A percentile compares a stretch with the other conserved stretches of the same genome.
These are phyloP conservation scores for Chrosomus eos DNA, from an alignment of 2,797 vertebrate species.

Conservation along the genomic window DNA sequence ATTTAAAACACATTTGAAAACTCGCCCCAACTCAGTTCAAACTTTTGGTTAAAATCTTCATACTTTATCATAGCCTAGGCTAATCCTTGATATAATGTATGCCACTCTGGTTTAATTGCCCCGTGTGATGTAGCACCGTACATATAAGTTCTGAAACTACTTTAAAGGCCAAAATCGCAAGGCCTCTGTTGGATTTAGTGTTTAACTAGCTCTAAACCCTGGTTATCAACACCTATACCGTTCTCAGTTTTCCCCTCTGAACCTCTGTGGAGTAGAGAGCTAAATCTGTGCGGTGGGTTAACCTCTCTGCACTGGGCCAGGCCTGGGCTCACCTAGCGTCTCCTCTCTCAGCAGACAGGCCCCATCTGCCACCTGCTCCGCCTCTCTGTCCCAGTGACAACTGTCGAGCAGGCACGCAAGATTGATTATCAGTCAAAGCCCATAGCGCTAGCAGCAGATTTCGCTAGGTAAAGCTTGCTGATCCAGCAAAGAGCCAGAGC, in stretches of 20 bases:
- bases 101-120: neutral
- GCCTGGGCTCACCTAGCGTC: slow-evolving; percentile 64
- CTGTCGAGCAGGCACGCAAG: slow-evolving; percentile 89
- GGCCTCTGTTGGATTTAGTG: neutral
- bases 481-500: slow-evolving; percentile 89
- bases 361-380: slow-evolving; percentile 93
- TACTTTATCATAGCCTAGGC: neutral
- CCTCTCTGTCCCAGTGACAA: slow-evolving; percentile 87
- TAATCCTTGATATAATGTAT: neutral
- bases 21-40: neutral
- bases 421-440: slow-evolving; percentile 96
- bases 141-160: neutral
- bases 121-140: neutral
- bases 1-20: neutral
- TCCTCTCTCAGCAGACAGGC: slow-evolving; percentile 88
- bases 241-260: neutral
- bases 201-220: slow-evolving; percentile 14
- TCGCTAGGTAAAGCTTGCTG: slow-evolving; percentile 94
- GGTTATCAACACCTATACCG: slow-evolving; percentile 31
- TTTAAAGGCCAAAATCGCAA: neutral
- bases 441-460: slow-evolving; percentile 90
- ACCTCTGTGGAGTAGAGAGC: slow-evolving; percentile 31
- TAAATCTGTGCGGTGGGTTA: slow-evolving; percentile 37
- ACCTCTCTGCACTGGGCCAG: slow-evolving; percentile 47
- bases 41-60: neutral